A percentile compares a stretch with the other conserved stretches of the same genome.
Conservation (phyloP, 2,888 invertebrate genomes). For the Leucania comma region DNA sequence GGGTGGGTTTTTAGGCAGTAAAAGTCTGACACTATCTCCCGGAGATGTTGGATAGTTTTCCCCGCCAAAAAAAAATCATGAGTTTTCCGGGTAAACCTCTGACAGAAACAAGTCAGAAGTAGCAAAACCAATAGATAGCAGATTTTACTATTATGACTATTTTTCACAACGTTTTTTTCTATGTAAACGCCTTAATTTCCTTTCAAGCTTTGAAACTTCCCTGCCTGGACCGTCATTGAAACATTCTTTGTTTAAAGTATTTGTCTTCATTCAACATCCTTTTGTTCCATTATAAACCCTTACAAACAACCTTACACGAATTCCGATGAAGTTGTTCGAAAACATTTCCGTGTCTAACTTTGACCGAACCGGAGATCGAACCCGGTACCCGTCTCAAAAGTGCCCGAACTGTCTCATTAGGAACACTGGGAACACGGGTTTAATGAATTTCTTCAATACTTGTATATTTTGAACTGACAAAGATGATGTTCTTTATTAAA, state of each 20-base stretch:
- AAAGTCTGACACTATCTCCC: too few species aligned
- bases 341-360: constrained; percentile 55
- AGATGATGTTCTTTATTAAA: background rate
- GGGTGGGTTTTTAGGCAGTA: too few species aligned
- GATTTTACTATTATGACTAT: too few species aligned
- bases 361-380: constrained; percentile 48
- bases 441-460: constrained; percentile 50
- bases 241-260: background rate
- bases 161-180: too few species aligned
- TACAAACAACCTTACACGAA: constrained; percentile 10
- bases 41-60: too few species aligned
- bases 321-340: constrained; percentile 25
- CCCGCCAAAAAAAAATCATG: too few species aligned
- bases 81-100: too few species aligned
- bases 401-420: constrained; percentile 58
- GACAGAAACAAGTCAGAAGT: too few species aligned
- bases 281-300: background rate
- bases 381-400: constrained; percentile 57
- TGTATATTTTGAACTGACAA: constrained; percentile 12
- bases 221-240: background rate
- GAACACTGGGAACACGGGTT: constrained; percentile 45
- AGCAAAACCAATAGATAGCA: too few species aligned
- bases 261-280: background rate
- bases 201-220: background rate
- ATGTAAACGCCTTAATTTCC: too few species aligned